A percentile compares a stretch with the other conserved stretches of the same genome.
phyloP scores from a whole-genome alignment of 2,797 vertebrate species.

The Streptopelia turtur region DNA sequence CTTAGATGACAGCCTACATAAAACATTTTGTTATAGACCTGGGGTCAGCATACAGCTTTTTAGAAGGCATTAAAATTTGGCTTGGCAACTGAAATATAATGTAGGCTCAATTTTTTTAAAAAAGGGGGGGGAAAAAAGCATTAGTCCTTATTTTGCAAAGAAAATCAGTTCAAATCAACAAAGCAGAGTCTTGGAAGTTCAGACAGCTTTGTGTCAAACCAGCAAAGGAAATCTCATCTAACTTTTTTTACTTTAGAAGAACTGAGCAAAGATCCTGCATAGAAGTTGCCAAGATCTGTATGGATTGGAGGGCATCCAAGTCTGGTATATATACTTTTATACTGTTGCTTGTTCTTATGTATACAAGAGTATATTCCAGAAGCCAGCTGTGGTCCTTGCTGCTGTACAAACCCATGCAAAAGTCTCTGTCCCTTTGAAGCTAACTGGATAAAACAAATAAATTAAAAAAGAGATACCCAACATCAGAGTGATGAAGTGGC shows the following conservation, averaged over 20 bases:
- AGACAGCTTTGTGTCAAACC: neutral
- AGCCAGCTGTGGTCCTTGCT: neutral
- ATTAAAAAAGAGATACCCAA: neutral
- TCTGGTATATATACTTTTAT: neutral
- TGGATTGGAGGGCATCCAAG: neutral
- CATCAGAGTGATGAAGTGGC: neutral
- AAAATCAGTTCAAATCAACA: neutral
- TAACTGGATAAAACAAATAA: neutral
- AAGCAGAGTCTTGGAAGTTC: neutral
- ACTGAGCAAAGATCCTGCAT: neutral
- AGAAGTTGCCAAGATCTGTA: neutral
- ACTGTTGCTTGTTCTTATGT: neutral
- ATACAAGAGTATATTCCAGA: neutral
- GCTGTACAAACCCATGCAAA: neutral
- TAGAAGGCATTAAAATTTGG: constrained; percentile 57
- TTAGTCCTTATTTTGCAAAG: neutral
- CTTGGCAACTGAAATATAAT: constrained; percentile 27
- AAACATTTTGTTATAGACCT: constrained; percentile 67
- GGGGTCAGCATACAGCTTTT: constrained; percentile 56
- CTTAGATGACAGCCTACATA: constrained; percentile 61
- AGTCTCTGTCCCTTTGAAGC: neutral
- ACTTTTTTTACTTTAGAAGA: constrained; percentile 12
- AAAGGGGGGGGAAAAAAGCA: neutral
- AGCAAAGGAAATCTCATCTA: neutral
- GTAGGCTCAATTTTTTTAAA: neutral